Conservation (phyloP, 2,888 invertebrate species). For the Galerucella nymphaeae region DNA sequence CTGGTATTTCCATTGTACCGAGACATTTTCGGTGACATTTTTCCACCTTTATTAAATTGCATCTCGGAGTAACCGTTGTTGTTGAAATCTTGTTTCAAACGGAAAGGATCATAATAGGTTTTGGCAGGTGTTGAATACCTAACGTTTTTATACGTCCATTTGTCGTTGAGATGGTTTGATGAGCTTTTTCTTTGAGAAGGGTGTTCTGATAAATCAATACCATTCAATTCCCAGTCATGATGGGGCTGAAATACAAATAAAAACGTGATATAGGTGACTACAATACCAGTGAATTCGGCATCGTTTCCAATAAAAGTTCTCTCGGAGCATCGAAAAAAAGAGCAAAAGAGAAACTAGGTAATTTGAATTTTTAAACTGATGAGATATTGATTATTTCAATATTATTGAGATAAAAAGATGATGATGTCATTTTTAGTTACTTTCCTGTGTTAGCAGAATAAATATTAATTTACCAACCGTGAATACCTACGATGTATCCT, state of each 20-base stretch:
- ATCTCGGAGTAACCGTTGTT: slow-evolving; percentile 12
- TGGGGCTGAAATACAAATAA: slow-evolving; percentile 36
- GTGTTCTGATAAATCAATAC: slow-evolving; percentile 22
- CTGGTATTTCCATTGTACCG: slow-evolving; percentile 6
- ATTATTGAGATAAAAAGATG: no score
- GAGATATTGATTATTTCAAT: no score
- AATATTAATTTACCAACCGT: no score
- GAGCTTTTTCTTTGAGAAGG: slow-evolving; percentile 39
- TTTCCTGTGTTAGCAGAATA: no score
- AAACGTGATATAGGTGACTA: neutral
- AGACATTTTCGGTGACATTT: slow-evolving; percentile 9
- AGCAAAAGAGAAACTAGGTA: no score
- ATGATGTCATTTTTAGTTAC: no score
- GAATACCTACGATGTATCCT: no score
- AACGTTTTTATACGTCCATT: slow-evolving; percentile 48
- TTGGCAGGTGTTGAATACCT: slow-evolving; percentile 45
- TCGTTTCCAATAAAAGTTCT: neutral
- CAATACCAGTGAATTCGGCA: neutral
- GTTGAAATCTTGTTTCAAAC: slow-evolving; percentile 40
- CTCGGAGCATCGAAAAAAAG: neutral
- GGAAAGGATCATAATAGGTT: slow-evolving; percentile 50
- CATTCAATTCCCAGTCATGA: slow-evolving; percentile 31
- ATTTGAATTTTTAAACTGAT: no score
- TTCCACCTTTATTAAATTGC: neutral
- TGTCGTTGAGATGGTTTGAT: slow-evolving; percentile 41